Base-by-base conservation (phyloP, 2,888 invertebrate species). In the Lepas anatifera region DNA sequence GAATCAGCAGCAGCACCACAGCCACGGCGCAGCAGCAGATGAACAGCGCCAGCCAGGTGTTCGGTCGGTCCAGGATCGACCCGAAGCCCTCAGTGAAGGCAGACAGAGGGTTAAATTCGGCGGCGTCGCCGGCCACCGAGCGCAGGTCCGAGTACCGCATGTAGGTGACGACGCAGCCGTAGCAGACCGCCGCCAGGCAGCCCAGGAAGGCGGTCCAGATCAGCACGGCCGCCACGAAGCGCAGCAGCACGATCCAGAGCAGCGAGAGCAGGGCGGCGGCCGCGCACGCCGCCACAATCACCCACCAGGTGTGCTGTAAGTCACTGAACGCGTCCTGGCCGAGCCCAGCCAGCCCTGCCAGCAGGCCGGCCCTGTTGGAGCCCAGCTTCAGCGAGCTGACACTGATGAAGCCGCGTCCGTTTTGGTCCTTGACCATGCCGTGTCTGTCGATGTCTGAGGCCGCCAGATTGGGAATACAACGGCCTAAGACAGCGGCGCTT, bases 151-250 rank as follows among this genome's bases (percentile, higher is more conserved):
- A 39, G 58, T 69, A 69, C n/a, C 64, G 58, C 41, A 69, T 8
- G 69, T 69, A 69, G 27, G 69, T 50, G 41, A 25, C 6, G 7
- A 58, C 52, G n/a, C 50, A 75, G 78, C 81, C 86, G 77, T 85
- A 87, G 68, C 83, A 83, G 50, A 95, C 84, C 1, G 90, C 81
- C 0, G 81, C 85, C 22, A 92, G 79, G 18, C 91, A 85, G n/a
- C 86, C 87, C 27, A 89, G 76, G 72, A 96, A 87, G 13, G 94
- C 90, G 48, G 88, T 76, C 74, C 95, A 96, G 1, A 96, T 88
- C 79, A 96, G 87, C 3, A 92, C 84, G 4, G 87, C 87, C 7
- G 96, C 92, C 35, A 96, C 82, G 87, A 92, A 94, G 74, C 95
- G 84, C 85, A 97, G 86, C 67, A 96, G 81, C 22, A 90, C 81